A percentile compares a stretch with the other conserved stretches of the same genome.
These are phyloP conservation scores for Kryptolebias ocellatus DNA, from an alignment of 2,797 vertebrate species.

Conservation along the genomic window DNA sequence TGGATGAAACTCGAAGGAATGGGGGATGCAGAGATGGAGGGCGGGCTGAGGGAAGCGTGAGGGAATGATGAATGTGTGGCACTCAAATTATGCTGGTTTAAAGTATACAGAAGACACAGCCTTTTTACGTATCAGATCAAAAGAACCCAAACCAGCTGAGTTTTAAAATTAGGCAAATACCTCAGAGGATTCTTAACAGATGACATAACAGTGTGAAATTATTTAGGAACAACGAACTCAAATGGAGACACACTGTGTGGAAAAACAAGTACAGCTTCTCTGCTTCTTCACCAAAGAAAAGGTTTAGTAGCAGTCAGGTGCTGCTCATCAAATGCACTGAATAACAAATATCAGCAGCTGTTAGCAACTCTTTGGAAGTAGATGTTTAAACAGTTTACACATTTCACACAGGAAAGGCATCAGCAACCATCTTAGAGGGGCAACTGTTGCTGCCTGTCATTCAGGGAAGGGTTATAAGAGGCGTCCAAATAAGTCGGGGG, in stretches of 20 bases:
- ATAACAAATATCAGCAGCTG: background rate
- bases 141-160: too few species aligned
- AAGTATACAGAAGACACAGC: background rate
- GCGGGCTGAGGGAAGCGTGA: background rate
- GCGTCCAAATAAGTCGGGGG: background rate
- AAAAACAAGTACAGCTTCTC: background rate
- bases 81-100: background rate
- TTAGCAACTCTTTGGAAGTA: too few species aligned
- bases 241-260: background rate
- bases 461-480: background rate
- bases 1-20: constrained; percentile 36
- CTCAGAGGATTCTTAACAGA: background rate
- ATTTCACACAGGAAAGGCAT: background rate
- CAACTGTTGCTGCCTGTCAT: background rate
- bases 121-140: too few species aligned
- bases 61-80: background rate
- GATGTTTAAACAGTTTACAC: too few species aligned
- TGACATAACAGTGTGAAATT: background rate
- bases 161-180: background rate
- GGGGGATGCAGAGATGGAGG: constrained; percentile 4
- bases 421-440: background rate
- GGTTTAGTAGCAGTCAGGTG: background rate
- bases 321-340: background rate
- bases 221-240: background rate
- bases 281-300: too few species aligned